Conservation (phyloP, 2,113 vertebrate species). For the Gavia stellata region DNA sequence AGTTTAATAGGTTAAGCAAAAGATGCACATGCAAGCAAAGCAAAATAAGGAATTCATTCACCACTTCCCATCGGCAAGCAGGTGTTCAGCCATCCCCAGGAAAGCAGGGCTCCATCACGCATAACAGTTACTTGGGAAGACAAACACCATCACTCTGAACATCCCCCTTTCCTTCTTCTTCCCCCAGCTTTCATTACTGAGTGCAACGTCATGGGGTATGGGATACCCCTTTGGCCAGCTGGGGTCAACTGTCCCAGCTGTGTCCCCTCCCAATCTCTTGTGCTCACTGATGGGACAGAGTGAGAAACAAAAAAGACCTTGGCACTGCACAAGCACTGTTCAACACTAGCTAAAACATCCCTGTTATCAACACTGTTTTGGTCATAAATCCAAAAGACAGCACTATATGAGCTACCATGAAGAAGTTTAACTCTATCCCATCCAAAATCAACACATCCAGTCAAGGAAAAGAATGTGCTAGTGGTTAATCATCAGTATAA, state of each 20-base stretch:
- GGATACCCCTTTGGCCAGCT: background rate
- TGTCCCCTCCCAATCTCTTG: background rate
- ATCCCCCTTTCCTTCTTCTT: background rate
- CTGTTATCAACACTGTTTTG: background rate
- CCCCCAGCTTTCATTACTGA: background rate
- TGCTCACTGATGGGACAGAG: accelerated
- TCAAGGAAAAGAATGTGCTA: background rate
- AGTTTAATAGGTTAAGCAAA: background rate
- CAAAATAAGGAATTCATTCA: background rate
- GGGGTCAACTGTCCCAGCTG: background rate
- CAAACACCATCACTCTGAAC: background rate
- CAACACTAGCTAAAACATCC: background rate
- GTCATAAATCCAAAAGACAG: background rate
- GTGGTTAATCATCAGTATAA: background rate
- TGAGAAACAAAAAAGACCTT: background rate
- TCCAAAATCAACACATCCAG: background rate
- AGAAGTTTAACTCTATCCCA: background rate
- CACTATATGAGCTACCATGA: background rate
- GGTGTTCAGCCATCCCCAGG: background rate
- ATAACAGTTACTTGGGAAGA: background rate
- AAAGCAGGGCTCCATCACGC: background rate
- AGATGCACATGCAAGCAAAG: background rate
- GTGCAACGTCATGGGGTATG: too few relatives aligned
- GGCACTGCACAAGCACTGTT: background rate
- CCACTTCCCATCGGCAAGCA: background rate